A percentile compares a stretch with the other conserved stretches of the same genome.
phyloP scores from a whole-genome alignment of 2,797 vertebrate species.

The Sebastiscus albofasciatus region DNA sequence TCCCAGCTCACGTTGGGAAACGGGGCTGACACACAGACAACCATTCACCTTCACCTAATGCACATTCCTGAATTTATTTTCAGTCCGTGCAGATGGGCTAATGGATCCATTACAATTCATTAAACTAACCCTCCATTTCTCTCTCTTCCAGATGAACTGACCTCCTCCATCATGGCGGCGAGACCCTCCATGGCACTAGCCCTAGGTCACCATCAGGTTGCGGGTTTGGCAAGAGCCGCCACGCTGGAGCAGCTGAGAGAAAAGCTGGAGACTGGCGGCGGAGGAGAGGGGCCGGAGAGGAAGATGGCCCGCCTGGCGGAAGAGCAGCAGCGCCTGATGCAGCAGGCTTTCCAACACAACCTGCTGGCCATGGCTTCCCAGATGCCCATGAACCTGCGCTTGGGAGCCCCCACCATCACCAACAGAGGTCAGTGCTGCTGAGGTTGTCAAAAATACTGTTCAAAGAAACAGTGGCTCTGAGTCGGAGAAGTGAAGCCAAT shows the following conservation, averaged over 20 bases:
- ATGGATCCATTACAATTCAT: background rate
- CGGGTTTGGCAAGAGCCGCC: conserved; percentile 82
- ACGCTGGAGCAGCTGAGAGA: conserved; percentile 93
- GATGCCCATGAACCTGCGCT: conserved; percentile 81
- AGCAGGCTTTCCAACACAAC: conserved; percentile 95
- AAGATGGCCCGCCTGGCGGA: conserved; percentile 87
- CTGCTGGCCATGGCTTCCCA: conserved; percentile 90
- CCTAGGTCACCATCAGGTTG: conserved; percentile 86
- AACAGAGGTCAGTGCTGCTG: conserved; percentile 67
- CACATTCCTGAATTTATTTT: background rate
- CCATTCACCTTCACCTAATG: background rate
- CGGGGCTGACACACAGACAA: background rate
- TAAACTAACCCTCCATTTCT: background rate
- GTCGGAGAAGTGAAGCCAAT: too few species aligned
- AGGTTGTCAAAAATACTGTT: background rate
- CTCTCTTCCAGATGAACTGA: conserved; percentile 83
- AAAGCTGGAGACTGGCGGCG: conserved; percentile 86
- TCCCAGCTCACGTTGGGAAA: background rate
- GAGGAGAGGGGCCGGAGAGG: conserved; percentile 90
- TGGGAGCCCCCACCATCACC: conserved; percentile 68
- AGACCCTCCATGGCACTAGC: conserved; percentile 82
- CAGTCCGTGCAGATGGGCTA: background rate
- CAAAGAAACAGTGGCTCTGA: too few species aligned
- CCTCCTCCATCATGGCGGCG: conserved; percentile 82
- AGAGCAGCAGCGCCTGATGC: conserved; percentile 93